phyloP scores from a whole-genome alignment of 1,140 invertebrate genomes.

The Drosophila sturtevanti region DNA sequence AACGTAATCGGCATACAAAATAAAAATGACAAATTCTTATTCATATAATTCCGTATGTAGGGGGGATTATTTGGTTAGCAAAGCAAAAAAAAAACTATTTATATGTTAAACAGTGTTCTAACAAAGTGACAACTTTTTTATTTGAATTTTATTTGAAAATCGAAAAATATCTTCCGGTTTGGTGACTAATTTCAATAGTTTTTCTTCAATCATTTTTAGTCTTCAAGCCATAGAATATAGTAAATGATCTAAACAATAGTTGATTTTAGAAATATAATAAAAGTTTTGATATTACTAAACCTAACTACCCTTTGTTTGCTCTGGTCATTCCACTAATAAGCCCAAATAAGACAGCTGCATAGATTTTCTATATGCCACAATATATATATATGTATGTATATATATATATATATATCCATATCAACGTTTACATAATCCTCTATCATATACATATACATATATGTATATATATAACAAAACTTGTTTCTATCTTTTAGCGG shows the following conservation, averaged over 20 bases:
- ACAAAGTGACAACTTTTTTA: too few species aligned
- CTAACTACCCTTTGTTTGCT: neutral
- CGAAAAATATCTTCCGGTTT: too few species aligned
- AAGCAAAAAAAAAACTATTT: too few species aligned
- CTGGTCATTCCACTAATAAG: neutral
- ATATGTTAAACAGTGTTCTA: too few species aligned
- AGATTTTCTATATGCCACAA: neutral
- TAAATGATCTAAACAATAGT: too few species aligned
- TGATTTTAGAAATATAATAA: too few species aligned
- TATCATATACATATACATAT: neutral
- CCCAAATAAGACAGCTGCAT: neutral
- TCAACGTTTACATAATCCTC: conserved; percentile 19
- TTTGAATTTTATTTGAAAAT: too few species aligned
- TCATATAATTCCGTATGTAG: too few species aligned
- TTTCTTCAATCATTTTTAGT: too few species aligned
- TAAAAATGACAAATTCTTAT: neutral
- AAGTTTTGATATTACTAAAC: too few species aligned
- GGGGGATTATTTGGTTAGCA: neutral
- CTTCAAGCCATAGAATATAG: too few species aligned
- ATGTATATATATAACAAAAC: conserved; percentile 17
- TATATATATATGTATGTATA: neutral
- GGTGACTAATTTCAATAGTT: too few species aligned
- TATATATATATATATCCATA: conserved; percentile 1
- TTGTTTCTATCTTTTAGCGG: conserved; percentile 32
- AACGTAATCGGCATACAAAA: neutral